These are phyloP conservation scores for Stomorhina lunata DNA, from an alignment of 2,888 invertebrate genomes.

Conservation along the genomic window DNA sequence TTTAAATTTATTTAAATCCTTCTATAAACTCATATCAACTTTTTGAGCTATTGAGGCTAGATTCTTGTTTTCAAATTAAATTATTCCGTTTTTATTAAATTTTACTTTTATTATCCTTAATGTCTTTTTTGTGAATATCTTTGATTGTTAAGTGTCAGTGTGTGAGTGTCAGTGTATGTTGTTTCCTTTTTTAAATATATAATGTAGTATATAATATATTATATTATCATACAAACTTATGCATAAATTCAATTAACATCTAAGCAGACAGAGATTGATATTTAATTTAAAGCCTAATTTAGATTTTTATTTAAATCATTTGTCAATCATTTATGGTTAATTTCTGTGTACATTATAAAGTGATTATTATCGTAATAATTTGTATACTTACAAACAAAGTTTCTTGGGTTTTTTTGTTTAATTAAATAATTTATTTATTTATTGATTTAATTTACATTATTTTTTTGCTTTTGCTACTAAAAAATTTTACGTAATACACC, in stretches of 20 bases:
- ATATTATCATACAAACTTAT: slow-evolving; percentile 59
- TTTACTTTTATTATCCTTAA: too few relatives aligned
- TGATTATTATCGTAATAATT: slow-evolving; percentile 34
- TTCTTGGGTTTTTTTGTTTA: neutral
- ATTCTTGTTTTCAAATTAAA: neutral
- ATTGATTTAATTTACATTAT: slow-evolving; percentile 42
- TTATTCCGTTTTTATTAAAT: neutral
- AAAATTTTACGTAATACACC: slow-evolving; percentile 58
- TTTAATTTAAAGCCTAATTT: slow-evolving; percentile 37
- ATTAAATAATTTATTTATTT: slow-evolving; percentile 14
- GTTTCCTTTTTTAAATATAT: neutral
- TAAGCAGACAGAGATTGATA: slow-evolving; percentile 51
- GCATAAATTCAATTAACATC: slow-evolving; percentile 58
- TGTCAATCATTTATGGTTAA: neutral
- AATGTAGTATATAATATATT: neutral
- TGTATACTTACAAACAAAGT: slow-evolving; percentile 51
- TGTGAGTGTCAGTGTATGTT: neutral
- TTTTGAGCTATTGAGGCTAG: too few relatives aligned
- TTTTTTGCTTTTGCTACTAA: slow-evolving; percentile 21
- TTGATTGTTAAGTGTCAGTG: neutral
- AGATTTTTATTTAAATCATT: neutral
- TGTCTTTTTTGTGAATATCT: neutral
- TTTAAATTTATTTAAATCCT: too few relatives aligned
- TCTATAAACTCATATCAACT: too few relatives aligned
- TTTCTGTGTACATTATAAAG: slow-evolving; percentile 41